Conservation (phyloP, 92 coral and sea anemone genomes). For the Epizoanthus ramosus region DNA sequence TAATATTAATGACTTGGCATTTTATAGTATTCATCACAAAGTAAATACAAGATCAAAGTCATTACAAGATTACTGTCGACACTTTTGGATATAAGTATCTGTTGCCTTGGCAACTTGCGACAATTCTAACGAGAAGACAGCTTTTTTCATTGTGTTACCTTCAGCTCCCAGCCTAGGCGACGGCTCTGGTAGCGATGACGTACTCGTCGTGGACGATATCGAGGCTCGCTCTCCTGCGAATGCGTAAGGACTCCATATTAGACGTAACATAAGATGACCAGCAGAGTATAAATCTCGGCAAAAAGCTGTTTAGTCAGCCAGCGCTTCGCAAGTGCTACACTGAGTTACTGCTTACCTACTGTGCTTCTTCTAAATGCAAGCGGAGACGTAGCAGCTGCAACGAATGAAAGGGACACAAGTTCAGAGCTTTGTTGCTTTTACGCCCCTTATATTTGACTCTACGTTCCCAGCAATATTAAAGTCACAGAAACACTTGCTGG, state of each 20-base stretch:
- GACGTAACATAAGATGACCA: not conserved
- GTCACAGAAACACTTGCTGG: too few relatives aligned
- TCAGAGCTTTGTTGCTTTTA: not conserved
- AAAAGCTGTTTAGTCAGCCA: not conserved
- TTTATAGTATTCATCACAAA: too few relatives aligned
- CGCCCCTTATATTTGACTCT: too few relatives aligned
- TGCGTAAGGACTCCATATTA: not conserved
- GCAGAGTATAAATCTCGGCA: not conserved
- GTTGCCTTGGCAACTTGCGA: too few relatives aligned
- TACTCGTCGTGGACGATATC: slow-evolving; percentile 91
- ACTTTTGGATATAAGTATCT: too few relatives aligned
- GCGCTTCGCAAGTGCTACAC: too few relatives aligned
- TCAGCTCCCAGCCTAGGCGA: slow-evolving; percentile 71
- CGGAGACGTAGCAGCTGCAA: slow-evolving; percentile 65
- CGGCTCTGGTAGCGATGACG: slow-evolving; percentile 74
- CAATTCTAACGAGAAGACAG: not conserved
- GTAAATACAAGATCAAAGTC: too few relatives aligned
- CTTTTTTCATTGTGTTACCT: slow-evolving; percentile 50
- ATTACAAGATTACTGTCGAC: too few relatives aligned
- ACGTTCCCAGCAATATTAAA: not conserved
- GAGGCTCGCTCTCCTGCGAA: slow-evolving; percentile 79
- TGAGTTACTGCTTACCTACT: not conserved
- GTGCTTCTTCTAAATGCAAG: slow-evolving; percentile 67
- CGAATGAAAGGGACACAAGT: not conserved
- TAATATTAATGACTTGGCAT: too few relatives aligned